Base-by-base conservation (phyloP, 2,888 invertebrate genomes). In the Scrobipalpa atriplicella region DNA sequence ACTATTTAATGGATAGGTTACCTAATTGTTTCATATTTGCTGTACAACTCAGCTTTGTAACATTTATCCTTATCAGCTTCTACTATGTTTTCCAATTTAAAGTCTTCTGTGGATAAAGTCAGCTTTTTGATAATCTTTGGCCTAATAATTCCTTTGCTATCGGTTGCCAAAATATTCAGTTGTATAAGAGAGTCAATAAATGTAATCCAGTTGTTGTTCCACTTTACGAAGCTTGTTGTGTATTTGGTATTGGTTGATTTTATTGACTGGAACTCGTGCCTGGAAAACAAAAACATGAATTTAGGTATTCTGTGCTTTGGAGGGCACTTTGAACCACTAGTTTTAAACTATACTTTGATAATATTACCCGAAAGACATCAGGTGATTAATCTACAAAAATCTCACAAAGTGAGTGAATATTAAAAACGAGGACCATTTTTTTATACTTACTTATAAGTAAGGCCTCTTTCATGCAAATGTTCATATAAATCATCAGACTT, bases 171-270 rank as follows among this genome's bases (percentile, higher is more conserved):
- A 9, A 69, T 69, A 18, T 73, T 78, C 1, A 79, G 70, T 67
- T 82, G 82, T 2, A 82, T 69, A 0, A 82, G 65, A 6, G 77
- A 73, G 56, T 82, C 82, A 0, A 82, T 62, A 43, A 78, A 77
- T 7, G 74, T 72, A 0, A 79, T 72, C 81, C 81, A 82, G 36
- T 78, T 76, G 3, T 73, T 69, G 5, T 61, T 72, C 75, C 78
- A 80, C 58, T 73, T 76, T 0, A 82, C 69, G 3, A 64, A 70
- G 7, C 75, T 81, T 66, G 68, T 73, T 29, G 71, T 73, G 5
- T 71, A 67, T 11, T 67, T 70, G 2, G 69, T 58, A 62, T 76
- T 78, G 1, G 70, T 64, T 8, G 76, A 76, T 11, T 72, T 36
- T 16, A 82, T 75, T 0, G 78, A 74, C 64, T 76, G 74, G 43